Evolutionary conservation across 2,797 vertebrate species (phyloP).

Genomic region (Myotis pilosus): DNA sequence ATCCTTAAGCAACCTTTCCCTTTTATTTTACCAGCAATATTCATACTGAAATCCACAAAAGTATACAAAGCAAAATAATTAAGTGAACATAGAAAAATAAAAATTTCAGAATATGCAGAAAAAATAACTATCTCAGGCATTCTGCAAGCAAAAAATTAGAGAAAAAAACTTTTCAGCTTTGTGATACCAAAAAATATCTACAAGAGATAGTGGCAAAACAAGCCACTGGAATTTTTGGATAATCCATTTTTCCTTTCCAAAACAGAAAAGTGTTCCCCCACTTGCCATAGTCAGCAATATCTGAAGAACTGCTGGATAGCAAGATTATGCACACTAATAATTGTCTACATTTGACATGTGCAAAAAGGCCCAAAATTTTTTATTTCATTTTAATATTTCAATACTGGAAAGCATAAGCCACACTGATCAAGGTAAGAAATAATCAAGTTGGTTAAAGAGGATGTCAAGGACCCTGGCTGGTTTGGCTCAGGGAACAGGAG

Average conservation of each 20-base stretch:
- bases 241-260: not conserved
- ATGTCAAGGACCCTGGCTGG: not conserved
- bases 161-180: not conserved
- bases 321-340: not conserved
- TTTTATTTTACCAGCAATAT: not conserved
- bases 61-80: not conserved
- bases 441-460: not conserved
- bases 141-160: not conserved
- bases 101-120: not conserved
- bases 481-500: not conserved
- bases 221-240: not conserved
- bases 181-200: not conserved
- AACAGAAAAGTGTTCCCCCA: not conserved
- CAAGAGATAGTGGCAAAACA: not conserved
- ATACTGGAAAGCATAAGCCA: not conserved
- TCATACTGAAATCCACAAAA: not conserved
- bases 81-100: constrained; percentile 7
- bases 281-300: not conserved
- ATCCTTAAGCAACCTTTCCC: not conserved
- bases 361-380: not conserved
- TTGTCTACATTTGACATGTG: not conserved
- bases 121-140: not conserved
- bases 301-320: not conserved
- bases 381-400: not conserved
- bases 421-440: not conserved